Percentiles rank a stretch among this genome's conserved stretches.
These are phyloP conservation scores for Megalopta genalis DNA, from an alignment of 1,140 invertebrate genomes.

Conservation along the genomic window DNA sequence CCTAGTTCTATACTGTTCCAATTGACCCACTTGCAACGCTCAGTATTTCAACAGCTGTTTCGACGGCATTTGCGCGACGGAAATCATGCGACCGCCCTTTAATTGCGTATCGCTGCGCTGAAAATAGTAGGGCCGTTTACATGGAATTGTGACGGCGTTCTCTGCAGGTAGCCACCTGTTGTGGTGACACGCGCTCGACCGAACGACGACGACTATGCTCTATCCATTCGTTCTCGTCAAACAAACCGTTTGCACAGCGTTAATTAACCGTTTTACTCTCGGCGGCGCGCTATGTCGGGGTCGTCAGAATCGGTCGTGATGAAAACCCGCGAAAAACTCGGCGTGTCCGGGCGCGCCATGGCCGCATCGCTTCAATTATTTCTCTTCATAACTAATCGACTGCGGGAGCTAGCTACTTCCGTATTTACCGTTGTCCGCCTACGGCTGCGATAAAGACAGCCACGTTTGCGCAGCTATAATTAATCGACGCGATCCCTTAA, in stretches of 20 bases:
- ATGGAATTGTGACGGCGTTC: slow-evolving; percentile 4
- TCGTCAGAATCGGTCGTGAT: neutral
- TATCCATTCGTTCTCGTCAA: slow-evolving; percentile 22
- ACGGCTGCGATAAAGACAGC: neutral
- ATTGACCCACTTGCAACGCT: neutral
- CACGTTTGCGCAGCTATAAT: slow-evolving; percentile 11
- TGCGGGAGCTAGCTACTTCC: slow-evolving; percentile 13
- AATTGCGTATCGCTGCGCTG: neutral
- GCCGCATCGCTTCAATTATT: neutral
- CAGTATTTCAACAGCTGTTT: neutral
- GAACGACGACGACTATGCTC: neutral
- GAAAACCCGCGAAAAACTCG: neutral
- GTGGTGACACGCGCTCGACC: slow-evolving; percentile 24
- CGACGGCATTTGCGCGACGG: neutral
- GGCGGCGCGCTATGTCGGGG: neutral
- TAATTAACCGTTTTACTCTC: slow-evolving; percentile 29
- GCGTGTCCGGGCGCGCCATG: too few relatives aligned
- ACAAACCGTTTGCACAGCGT: slow-evolving; percentile 30
- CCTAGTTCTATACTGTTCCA: neutral
- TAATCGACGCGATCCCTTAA: slow-evolving; percentile 16
- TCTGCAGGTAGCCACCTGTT: slow-evolving; percentile 47
- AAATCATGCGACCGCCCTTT: slow-evolving; percentile 14
- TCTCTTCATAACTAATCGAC: slow-evolving; percentile 6
- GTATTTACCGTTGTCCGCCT: neutral
- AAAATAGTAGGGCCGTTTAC: slow-evolving; percentile 23